Evolutionary conservation across 2,888 invertebrate genomes (phyloP).

Genomic region (Andrena minutula): DNA sequence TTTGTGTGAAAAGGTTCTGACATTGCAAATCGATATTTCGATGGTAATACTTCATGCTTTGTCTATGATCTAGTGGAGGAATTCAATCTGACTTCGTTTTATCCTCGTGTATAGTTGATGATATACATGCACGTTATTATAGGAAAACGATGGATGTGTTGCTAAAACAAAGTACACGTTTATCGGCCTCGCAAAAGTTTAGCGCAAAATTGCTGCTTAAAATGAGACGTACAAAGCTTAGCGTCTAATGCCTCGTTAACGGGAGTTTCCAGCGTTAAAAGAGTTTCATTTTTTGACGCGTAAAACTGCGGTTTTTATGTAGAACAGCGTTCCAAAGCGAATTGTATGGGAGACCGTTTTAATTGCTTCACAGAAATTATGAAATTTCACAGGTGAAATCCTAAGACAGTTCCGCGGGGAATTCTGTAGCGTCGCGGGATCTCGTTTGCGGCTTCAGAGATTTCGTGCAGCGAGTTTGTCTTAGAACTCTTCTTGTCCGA

Average conservation of each 20-base stretch:
- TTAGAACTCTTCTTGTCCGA: too few relatives aligned
- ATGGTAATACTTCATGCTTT: too few relatives aligned
- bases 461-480: background rate
- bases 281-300: background rate
- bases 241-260: background rate
- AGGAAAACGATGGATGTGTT: background rate
- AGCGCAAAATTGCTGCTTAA: background rate
- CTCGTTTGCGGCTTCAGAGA: background rate
- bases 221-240: background rate
- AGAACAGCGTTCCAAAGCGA: background rate
- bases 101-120: background rate
- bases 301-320: background rate
- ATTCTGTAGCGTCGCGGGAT: background rate
- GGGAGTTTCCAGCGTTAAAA: background rate
- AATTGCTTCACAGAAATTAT: background rate
- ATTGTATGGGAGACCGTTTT: background rate
- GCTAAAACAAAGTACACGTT: background rate
- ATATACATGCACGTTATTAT: background rate
- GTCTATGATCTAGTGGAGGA: too few relatives aligned
- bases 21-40: too few relatives aligned
- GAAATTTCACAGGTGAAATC: background rate
- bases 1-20: background rate
- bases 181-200: background rate
- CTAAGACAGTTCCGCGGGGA: too few relatives aligned
- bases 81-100: background rate